phyloP scores from a whole-genome alignment of 35 echinoderm and acorn worm genomes.

The Eucidaris tribuloides region DNA sequence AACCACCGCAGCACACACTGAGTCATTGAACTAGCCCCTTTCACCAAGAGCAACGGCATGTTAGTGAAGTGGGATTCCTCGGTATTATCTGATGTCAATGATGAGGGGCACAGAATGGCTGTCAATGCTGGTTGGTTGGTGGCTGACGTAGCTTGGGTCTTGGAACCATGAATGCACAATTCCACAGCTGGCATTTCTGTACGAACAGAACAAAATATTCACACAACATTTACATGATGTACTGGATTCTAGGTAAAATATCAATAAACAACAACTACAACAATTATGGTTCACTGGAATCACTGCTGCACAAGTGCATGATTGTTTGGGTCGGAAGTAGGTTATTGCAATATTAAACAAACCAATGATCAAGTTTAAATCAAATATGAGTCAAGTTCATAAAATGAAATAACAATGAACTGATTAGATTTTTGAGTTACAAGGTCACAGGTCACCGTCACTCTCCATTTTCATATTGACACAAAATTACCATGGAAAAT shows the following conservation, averaged over 20 bases:
- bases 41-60: conserved; percentile 54
- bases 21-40: conserved; percentile 39
- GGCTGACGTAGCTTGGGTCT: conserved; percentile 14
- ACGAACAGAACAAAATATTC: not conserved
- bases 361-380: no score
- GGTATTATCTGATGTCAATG: not conserved
- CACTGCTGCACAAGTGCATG: not conserved
- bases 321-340: not conserved
- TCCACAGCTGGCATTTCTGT: conserved; percentile 3
- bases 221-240: not conserved
- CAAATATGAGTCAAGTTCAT: no score
- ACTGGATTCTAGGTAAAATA: not conserved
- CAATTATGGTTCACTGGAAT: not conserved
- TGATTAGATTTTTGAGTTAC: no score
- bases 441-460: no score
- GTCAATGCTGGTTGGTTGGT: not conserved
- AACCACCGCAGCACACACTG: conserved; percentile 49
- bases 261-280: not conserved
- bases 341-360: not conserved
- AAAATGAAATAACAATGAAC: no score
- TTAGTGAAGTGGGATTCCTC: not conserved
- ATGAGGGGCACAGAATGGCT: conserved; percentile 28
- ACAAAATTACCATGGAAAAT: no score
- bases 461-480: no score
- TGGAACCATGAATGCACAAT: conserved; percentile 19